A percentile compares a stretch with the other conserved stretches of the same genome.
phyloP scores from a whole-genome alignment of 2,797 vertebrate species.

The Ambastaia sidthimunki region DNA sequence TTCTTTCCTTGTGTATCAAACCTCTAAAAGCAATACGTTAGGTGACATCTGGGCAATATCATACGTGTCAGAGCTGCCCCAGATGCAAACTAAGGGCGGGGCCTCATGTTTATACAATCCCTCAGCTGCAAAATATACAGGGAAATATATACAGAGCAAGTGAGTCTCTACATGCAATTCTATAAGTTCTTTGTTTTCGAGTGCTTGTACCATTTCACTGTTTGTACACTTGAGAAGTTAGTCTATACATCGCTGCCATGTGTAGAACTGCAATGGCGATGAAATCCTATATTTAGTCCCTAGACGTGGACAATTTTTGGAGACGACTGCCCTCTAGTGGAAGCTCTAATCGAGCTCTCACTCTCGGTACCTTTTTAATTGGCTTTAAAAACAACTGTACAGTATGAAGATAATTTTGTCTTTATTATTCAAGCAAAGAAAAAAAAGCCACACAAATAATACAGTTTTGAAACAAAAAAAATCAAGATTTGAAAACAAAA shows the following conservation, averaged over 20 bases:
- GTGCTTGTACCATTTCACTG: not conserved
- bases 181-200: constrained; percentile 5
- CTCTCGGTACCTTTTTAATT: not conserved
- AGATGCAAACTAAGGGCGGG: constrained; percentile 24
- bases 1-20: not conserved
- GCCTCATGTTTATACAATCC: not conserved
- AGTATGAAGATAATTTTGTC: no score
- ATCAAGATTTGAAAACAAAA: no score
- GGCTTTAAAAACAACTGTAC: not conserved
- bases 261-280: not conserved
- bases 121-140: constrained; percentile 20
- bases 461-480: no score
- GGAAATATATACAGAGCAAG: constrained; percentile 1
- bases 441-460: no score
- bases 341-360: not conserved
- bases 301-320: constrained; percentile 1
- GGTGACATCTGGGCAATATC: constrained; percentile 36
- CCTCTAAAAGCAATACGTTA: not conserved
- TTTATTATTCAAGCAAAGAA: no score
- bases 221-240: constrained; percentile 15
- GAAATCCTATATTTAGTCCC: not conserved
- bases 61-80: constrained; percentile 18
- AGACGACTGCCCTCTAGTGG: constrained; percentile 24
- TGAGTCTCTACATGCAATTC: not conserved
- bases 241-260: constrained; percentile 1